Evolutionary conservation across 1,140 invertebrate genomes (phyloP), one percentile per base, ranked within the genome.

Genomic region (Drosophila arizonae): DNA sequence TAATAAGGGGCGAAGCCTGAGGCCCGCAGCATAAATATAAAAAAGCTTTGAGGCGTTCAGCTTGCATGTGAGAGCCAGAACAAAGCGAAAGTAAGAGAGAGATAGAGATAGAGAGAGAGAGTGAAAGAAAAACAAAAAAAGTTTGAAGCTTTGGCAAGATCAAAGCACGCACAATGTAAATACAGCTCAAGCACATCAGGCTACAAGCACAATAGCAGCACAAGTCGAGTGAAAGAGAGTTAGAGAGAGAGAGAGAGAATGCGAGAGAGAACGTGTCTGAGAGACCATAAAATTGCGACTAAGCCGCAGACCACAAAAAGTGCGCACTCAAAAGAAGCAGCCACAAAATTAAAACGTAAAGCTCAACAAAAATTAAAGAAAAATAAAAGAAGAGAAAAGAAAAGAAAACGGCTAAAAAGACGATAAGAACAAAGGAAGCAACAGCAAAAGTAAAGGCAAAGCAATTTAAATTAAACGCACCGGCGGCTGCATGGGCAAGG

Each of bases 401-500:
- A 46, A 17, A 8, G 43, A 8, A 69, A 52, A 36, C 28, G 36
- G 72, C 67, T 67, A 67, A 55, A 72, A 77, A 77, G 28, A 13
- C 39, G 33, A 39, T 39, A 39, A 39, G 11, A 39, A 39, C 36
- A 39, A 39, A 11, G 39, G 41, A 30, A 57, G 52, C 26, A 39
- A 50, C 24, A 50, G 24, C 33, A 6, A 24, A n/a, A 50, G 41
- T 24, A 13, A 77, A 50, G 74, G 58, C 74, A 81, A 87, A 80
- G 76, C 81, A 85, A 85, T 85, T 85, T 81, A 85, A 85, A 85
- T 85, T 85, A 84, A 84, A 82, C 72, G 80, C 76, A 61, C 8
- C 60, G 68, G 65, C 17, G 15, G 36, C 69, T 11, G 28, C 30
- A 26, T 6, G 24, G 28, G 26, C 26, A 8, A 52, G 15, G 5